Evolutionary conservation across 1,140 invertebrate species (phyloP), one percentile per base, ranked within the genome.

Genomic region (Drosophila nigromelanica): DNA sequence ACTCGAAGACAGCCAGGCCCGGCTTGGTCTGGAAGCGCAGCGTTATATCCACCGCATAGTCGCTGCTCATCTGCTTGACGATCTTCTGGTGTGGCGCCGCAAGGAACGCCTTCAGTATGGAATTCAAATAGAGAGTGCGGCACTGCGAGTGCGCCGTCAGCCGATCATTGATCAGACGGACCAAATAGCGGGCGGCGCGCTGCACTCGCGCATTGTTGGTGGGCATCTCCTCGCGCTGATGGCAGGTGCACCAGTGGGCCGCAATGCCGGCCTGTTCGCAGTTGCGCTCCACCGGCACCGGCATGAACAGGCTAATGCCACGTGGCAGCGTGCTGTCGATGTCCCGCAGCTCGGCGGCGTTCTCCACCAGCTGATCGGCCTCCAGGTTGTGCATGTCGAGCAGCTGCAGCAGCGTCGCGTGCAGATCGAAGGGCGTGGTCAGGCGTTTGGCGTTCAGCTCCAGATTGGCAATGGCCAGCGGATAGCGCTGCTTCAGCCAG

Each of bases 231-330:
- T 91, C 87, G 8, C 93, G 94, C 59, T 93, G 93, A 68, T 96
- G 94, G 80, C 97, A 98, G 12, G 96, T 96, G 83, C 97, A 98
- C 95, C 96, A 98, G 78, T 97, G 95, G 33, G 95, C 94, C 0
- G 95, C 94, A 40, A 98, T 97, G 0, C 93, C 94, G 0, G 97
- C 97, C 51, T 93, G 92, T 27, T 93, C 90, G 90, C 97, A 98
- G 0, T 95, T 97, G 8, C 97, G 92, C 42, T 94, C 93, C n/a
- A 91, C 91, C 0, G 96, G 94, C 42, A 98, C 94, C 0, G 94
- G 93, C 4, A 94, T 89, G 82, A 98, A 97, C 55, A 97, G 93
- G 90, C 97, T 98, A 12, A 96, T 95, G 3, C 96, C 95, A 48
- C 94, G 92, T 0, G 93, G 90, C 37, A 92, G 24, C n/a, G 69